Base-by-base conservation (phyloP, 2,888 invertebrate species). In the Leptinotarsa tumamoca region DNA sequence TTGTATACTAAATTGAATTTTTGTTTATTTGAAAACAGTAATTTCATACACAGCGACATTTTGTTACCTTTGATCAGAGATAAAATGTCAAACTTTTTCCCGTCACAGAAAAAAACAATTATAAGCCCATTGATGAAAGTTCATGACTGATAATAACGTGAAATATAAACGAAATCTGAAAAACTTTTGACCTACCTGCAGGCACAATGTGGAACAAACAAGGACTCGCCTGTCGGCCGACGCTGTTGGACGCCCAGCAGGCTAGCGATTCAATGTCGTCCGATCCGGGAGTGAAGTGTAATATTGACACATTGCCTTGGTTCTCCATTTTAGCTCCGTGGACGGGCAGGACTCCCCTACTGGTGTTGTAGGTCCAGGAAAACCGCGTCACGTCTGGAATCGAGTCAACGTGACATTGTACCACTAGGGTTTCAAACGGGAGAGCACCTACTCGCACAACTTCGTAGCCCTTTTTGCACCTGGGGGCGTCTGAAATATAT, bases 201-300 rank as follows among this genome's bases (percentile, higher is more conserved):
- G 95, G 94, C 84, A 95, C 90, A 75, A 96, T 92, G 89, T 94
- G 93, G 87, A 96, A 95, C 72, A 95, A 89, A 85, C 97, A 97
- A 1, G 97, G 96, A 78, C 91, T 91, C 79, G 92, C 90, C 88
- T 96, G 96, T 81, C 94, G 92, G 49, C 96, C 96, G 18, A 96
- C 93, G 79, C 92, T 92, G 87, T 96, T 96, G 87, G 93, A 93
- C 4, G 96, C 96, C 96, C 96, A 96, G 86, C 97, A 97, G 5
- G 95, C 94, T 27, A 96, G 89, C 83, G 95, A 95, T 77, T 96
- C 96, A 81, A 95, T 91, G 85, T 96, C 96, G 67, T 87, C 81
- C 4, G 82, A 81, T n/a, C 83, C 86, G n/a, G 91, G 90, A 10
- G 89, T 90, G 85, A 92, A 92, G 79, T 90, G 90, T 79, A 94